Conservation (phyloP, 2,113 vertebrate species). For the Festucalex cinctus region DNA sequence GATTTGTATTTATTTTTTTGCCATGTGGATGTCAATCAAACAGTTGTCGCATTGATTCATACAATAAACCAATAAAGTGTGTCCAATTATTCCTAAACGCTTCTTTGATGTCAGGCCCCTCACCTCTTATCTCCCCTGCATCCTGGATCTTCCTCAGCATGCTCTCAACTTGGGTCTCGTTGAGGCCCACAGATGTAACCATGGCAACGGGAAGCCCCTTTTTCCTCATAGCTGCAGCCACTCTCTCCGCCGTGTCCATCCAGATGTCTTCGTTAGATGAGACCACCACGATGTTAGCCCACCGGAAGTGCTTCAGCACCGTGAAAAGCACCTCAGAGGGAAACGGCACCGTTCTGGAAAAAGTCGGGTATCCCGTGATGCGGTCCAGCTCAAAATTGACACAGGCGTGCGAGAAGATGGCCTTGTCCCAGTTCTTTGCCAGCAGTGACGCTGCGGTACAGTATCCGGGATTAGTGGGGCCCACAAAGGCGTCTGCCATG, state of each 20-base stretch:
- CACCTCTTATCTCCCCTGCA: slow-evolving; percentile 78
- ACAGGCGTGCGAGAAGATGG: slow-evolving; percentile 84
- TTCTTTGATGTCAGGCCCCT: slow-evolving; percentile 38
- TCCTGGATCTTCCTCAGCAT: slow-evolving; percentile 73
- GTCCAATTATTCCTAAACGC: no score
- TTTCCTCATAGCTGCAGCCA: slow-evolving; percentile 75
- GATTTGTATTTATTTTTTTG: no score
- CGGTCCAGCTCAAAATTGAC: slow-evolving; percentile 80
- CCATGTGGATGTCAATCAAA: no score
- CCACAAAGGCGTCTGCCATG: slow-evolving; percentile 77
- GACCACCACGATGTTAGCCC: slow-evolving; percentile 83
- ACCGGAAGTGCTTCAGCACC: slow-evolving; percentile 83
- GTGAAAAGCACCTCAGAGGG: slow-evolving; percentile 74
- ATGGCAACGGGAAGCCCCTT: slow-evolving; percentile 77
- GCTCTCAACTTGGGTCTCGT: slow-evolving; percentile 70
- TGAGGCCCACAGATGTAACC: slow-evolving; percentile 69
- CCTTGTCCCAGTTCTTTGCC: slow-evolving; percentile 83
- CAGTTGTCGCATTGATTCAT: no score
- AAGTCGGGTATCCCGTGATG: slow-evolving; percentile 65
- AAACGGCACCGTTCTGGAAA: slow-evolving; percentile 77
- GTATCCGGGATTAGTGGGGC: slow-evolving; percentile 84
- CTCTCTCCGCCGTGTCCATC: slow-evolving; percentile 76
- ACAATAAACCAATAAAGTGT: no score
- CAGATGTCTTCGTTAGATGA: slow-evolving; percentile 85
- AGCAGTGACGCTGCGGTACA: slow-evolving; percentile 80